These are phyloP conservation scores for Hetaerina americana DNA, from an alignment of 1,140 invertebrate genomes.

Conservation along the genomic window DNA sequence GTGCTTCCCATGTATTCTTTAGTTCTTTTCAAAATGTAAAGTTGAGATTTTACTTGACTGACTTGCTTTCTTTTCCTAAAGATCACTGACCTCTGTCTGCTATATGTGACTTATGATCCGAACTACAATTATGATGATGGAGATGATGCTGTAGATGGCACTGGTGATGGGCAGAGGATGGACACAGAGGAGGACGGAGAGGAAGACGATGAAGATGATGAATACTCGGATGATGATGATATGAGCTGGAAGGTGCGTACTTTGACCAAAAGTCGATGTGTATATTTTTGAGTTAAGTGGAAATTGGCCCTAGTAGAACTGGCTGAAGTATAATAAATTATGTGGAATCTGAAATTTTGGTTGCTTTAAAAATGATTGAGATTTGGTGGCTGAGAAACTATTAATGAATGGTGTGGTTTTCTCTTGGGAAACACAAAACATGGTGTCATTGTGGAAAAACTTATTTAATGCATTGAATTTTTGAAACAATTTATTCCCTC, in stretches of 20 bases:
- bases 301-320: no score
- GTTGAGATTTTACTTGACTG: slow-evolving; percentile 4
- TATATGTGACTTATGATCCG: slow-evolving; percentile 93
- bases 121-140: slow-evolving; percentile 96
- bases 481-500: neutral
- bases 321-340: no score
- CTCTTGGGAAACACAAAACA: neutral
- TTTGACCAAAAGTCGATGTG: no score
- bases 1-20: no score
- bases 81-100: slow-evolving; percentile 80
- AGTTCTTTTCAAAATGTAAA: no score
- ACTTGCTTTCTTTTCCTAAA: slow-evolving; percentile 25
- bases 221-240: slow-evolving; percentile 97
- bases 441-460: neutral
- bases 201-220: slow-evolving; percentile 71
- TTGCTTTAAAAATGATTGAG: no score
- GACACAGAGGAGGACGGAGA: slow-evolving; percentile 55
- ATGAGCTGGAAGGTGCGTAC: slow-evolving; percentile 99
- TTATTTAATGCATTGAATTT: neutral
- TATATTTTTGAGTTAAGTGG: no score
- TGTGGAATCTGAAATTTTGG: no score
- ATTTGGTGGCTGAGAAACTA: no score
- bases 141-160: slow-evolving; percentile 44
- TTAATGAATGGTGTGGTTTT: neutral
- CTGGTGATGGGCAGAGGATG: slow-evolving; percentile 43